These are phyloP conservation scores for Chaetodon auriga DNA, from an alignment of 2,113 vertebrate genomes.

Conservation along the genomic window DNA sequence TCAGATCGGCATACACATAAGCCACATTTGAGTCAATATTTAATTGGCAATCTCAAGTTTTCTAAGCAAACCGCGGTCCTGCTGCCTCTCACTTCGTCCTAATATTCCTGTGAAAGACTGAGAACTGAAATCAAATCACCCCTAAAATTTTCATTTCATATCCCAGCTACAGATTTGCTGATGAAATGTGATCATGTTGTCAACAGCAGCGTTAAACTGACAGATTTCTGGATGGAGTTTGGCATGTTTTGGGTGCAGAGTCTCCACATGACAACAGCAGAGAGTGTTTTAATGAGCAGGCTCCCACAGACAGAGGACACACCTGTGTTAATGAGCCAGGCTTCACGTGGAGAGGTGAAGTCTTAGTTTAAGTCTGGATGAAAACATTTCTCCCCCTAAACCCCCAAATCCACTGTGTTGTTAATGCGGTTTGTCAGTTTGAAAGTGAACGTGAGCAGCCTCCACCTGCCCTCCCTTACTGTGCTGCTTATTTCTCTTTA, in stretches of 20 bases:
- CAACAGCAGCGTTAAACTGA: background rate
- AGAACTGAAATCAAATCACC: background rate
- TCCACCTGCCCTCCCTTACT: background rate
- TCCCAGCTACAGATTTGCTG: background rate
- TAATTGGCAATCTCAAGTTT: background rate
- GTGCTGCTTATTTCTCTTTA: background rate
- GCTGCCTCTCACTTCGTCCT: background rate
- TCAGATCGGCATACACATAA: background rate
- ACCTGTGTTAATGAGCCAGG: conserved; percentile 35
- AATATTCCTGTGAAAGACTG: background rate
- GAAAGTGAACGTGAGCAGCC: background rate
- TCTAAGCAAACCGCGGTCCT: background rate
- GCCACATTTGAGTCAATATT: fast-evolving
- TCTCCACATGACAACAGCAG: background rate
- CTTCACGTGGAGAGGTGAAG: conserved; percentile 1
- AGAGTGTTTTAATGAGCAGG: conserved; percentile 27
- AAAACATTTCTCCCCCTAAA: background rate
- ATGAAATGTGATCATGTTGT: background rate
- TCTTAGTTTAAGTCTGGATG: background rate
- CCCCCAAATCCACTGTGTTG: background rate
- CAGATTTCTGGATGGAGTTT: conserved; percentile 35
- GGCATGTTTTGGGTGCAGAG: background rate
- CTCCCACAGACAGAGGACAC: conserved; percentile 12
- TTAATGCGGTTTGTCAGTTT: conserved; percentile 3
- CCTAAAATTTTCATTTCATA: background rate